Evolutionary conservation across 2,888 invertebrate species (phyloP), one percentile per base, ranked within the genome.

Genomic region (Hedya salicella): DNA sequence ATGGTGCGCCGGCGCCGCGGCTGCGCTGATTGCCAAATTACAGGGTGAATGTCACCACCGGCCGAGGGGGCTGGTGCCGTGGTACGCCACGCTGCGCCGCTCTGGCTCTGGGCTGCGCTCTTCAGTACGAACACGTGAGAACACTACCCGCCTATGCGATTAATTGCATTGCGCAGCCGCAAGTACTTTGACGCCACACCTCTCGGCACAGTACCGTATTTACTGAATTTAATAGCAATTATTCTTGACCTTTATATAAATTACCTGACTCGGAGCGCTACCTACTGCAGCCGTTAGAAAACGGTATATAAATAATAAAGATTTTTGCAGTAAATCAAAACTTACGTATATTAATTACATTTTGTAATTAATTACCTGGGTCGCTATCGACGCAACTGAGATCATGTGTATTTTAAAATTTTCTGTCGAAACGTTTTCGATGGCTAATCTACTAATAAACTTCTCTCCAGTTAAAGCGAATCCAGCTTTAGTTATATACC

Each of bases 11-110:
- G 72, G 60, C 74, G 75, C 79, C 73, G 77, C 79, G 76, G 78
- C 71, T 76, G 76, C 79, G 78, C 78, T 85, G 85, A 89, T 88
- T 84, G 86, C 86, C 88, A 89, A 91, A 91, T 91, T 89, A 86
- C 82, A 87, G 89, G 91, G 88, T 89, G 81, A 79, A 85, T 87
- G 85, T 82, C 84, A 84, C 86, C 78, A 84, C 81, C 77, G 81
- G 85, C 80, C 85, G 73, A 70, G 73, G 72, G 71, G n/a, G n/a
- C n/a, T n/a, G n/a, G 59, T 72, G 75, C 79, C 72, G 77, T 79
- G 75, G 78, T 70, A 75, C 75, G n/a, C n/a, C n/a, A n/a, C 78
- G 76, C 77, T 79, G 78, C 70, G 74, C 73, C 30, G 6, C 25
- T 6, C 25, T 6, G 25, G 42, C 40, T 30, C 39, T 9, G 48